A percentile compares a stretch with the other conserved stretches of the same genome.
These are phyloP conservation scores for Hydropsyche betteni DNA, from an alignment of 2,888 invertebrate genomes.

Conservation along the genomic window DNA sequence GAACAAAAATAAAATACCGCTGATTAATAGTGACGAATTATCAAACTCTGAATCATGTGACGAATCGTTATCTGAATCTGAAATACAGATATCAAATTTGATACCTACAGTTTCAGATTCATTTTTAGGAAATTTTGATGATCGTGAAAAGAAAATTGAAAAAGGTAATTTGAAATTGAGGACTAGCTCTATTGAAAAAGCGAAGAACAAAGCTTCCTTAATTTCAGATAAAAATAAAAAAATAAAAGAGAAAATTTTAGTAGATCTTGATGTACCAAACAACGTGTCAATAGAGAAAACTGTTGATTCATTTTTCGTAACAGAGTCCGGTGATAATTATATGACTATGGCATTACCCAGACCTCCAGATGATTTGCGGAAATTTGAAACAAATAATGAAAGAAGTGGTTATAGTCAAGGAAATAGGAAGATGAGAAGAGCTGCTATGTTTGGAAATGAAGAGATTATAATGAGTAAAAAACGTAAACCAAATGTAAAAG, in stretches of 20 bases:
- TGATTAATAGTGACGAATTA: no score
- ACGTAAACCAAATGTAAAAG: slow-evolving; percentile 48
- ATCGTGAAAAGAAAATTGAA: neutral
- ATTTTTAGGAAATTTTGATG: no score
- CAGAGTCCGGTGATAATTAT: slow-evolving; percentile 62
- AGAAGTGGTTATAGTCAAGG: slow-evolving; percentile 59
- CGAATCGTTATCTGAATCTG: no score
- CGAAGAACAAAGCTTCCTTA: neutral
- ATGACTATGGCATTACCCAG: slow-evolving; percentile 62
- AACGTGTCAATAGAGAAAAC: slow-evolving; percentile 55
- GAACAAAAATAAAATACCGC: no score
- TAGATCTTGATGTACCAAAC: slow-evolving; percentile 42
- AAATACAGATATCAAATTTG: no score
- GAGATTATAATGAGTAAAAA: slow-evolving; percentile 41
- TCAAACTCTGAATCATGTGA: no score
- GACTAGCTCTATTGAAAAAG: neutral
- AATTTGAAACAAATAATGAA: slow-evolving; percentile 53
- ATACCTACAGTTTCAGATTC: no score
- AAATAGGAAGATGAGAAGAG: slow-evolving; percentile 62
- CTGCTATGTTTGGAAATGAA: slow-evolving; percentile 62
- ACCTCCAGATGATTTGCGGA: slow-evolving; percentile 59
- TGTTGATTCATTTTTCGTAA: slow-evolving; percentile 64
- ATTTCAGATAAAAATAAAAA: slow-evolving; percentile 7
- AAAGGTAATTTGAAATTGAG: neutral
- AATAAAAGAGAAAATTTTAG: slow-evolving; percentile 34